A percentile compares a stretch with the other conserved stretches of the same genome.
Conservation (phyloP, 2,797 vertebrate genomes). For the Crocidura indochinensis region DNA sequence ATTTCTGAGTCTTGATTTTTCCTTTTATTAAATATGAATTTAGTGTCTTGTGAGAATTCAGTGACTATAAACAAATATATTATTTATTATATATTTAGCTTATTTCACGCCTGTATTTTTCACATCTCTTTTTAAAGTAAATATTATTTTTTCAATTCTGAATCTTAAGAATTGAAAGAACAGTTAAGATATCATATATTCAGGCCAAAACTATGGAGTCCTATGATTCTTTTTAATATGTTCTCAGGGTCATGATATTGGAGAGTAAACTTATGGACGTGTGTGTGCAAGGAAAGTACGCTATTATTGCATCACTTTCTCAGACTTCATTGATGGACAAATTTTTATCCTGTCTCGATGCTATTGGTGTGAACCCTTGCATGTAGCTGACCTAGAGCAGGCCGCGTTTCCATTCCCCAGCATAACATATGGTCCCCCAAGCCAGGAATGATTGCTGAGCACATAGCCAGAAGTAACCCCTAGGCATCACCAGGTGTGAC, state of each 20-base stretch:
- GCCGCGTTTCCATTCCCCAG: too few species aligned
- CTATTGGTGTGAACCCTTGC: constrained; percentile 25
- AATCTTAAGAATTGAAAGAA: constrained; percentile 37
- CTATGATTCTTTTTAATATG: constrained; percentile 32
- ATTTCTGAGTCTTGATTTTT: constrained; percentile 30
- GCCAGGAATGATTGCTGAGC: too few species aligned
- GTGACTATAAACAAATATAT: constrained; percentile 4
- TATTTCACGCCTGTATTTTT: constrained; percentile 37
- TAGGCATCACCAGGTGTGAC: too few species aligned
- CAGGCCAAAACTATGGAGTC: neutral
- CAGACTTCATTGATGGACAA: neutral
- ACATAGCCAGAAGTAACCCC: too few species aligned
- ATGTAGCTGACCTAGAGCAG: too few species aligned
- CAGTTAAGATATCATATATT: constrained; percentile 48
- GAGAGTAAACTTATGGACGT: neutral
- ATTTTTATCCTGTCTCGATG: neutral
- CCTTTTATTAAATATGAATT: constrained; percentile 45
- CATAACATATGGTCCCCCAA: too few species aligned
- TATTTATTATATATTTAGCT: constrained; percentile 41
- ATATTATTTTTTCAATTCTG: neutral
- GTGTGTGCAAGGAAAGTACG: too few species aligned
- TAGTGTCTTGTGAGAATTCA: neutral
- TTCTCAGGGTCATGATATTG: neutral
- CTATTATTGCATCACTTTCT: too few species aligned
- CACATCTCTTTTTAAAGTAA: neutral